phyloP scores from a whole-genome alignment of 30 jellyfish, hydroid and myxozoan species.

The Cassiopea xamachana region DNA sequence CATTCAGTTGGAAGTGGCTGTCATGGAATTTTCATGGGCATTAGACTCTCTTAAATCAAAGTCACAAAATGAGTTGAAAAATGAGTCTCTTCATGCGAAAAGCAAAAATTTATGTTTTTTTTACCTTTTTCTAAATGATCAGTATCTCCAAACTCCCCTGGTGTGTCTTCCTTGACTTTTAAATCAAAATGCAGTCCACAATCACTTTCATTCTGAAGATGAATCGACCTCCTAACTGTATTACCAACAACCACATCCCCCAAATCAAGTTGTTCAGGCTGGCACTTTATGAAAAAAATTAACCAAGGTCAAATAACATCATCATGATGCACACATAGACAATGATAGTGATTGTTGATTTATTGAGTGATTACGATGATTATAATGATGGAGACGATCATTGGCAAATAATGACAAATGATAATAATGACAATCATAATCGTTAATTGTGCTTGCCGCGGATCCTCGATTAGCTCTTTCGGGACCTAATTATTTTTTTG shows the following conservation, averaged over 20 bases:
- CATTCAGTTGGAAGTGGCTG: no score
- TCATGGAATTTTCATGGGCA: no score
- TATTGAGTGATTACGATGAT: background rate
- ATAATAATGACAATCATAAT: background rate
- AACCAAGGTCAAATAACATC: background rate
- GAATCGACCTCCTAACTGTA: slow-evolving; percentile 15
- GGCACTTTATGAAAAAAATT: slow-evolving; percentile 40
- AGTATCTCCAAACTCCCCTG: background rate
- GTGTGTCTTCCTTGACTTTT: background rate
- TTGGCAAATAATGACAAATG: background rate
- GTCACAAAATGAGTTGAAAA: no score
- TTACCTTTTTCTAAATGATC: background rate
- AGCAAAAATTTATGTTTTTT: no score
- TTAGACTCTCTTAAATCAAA: no score
- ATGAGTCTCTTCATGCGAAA: no score
- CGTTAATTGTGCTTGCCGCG: background rate
- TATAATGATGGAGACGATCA: background rate
- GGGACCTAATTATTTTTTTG: no score
- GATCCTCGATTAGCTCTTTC: no score
- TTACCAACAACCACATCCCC: slow-evolving; percentile 79
- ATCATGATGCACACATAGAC: background rate
- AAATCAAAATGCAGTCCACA: slow-evolving; percentile 67
- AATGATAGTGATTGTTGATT: background rate
- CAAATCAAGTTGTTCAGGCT: slow-evolving; percentile 50
- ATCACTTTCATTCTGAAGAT: slow-evolving; percentile 74